Conservation (phyloP, 2,888 invertebrate species). For the Eupithecia tripunctaria region DNA sequence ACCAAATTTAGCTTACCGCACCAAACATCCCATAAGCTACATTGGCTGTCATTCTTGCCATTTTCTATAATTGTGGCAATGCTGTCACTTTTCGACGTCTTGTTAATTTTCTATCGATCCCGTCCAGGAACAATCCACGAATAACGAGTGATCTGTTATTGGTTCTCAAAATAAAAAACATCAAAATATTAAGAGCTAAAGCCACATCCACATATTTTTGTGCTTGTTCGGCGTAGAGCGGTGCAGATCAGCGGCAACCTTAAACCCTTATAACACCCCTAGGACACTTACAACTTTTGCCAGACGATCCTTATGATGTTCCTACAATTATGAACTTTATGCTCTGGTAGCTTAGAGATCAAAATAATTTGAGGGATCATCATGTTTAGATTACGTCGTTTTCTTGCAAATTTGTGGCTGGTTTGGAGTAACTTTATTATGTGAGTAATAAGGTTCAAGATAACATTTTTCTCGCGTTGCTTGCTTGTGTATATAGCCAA, state of each 20-base stretch:
- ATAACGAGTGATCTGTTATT: no score
- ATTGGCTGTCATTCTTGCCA: no score
- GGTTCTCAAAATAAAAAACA: no score
- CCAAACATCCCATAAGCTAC: no score
- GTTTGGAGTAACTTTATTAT: background rate
- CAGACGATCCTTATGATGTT: constrained; percentile 1
- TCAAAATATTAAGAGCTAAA: background rate
- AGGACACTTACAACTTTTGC: constrained; percentile 2
- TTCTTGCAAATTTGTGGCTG: background rate
- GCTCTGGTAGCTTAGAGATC: background rate
- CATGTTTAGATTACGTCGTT: background rate
- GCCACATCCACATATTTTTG: background rate
- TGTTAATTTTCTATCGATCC: no score
- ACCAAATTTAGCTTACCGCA: no score
- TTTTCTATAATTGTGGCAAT: no score
- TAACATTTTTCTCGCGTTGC: background rate
- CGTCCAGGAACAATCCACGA: no score
- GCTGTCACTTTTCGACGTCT: no score
- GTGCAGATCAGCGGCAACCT: background rate
- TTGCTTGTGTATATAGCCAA: background rate
- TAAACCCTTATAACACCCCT: background rate
- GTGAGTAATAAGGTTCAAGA: background rate
- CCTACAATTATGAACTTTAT: background rate
- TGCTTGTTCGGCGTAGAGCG: no score
- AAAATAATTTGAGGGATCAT: background rate